phyloP scores from a whole-genome alignment of 2,888 invertebrate species.

The Epicampocera succincta region DNA sequence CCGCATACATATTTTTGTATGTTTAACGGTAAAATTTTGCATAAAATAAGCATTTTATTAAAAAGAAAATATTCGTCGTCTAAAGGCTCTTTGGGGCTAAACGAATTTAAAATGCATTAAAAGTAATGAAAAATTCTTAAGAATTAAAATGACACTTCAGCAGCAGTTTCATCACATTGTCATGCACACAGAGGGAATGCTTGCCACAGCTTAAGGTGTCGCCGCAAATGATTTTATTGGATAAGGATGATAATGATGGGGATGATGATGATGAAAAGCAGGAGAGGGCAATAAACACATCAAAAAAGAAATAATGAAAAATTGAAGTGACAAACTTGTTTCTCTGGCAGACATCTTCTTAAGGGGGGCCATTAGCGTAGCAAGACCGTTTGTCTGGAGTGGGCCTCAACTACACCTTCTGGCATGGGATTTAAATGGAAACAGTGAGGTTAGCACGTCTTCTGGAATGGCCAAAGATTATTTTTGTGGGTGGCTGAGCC shows the following conservation, averaged over 20 bases:
- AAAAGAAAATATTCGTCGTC: background rate
- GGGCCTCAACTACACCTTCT: too few relatives aligned
- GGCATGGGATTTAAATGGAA: too few relatives aligned
- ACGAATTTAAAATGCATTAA: conserved; percentile 19
- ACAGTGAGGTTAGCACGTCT: too few relatives aligned
- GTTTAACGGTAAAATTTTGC: too few relatives aligned
- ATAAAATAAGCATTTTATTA: too few relatives aligned
- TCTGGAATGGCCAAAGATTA: too few relatives aligned
- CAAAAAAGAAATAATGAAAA: too few relatives aligned
- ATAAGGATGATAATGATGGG: background rate
- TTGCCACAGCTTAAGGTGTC: conserved; percentile 13
- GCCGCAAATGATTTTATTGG: conserved; percentile 15
- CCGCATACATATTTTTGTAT: too few relatives aligned
- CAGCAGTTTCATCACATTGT: conserved; percentile 35
- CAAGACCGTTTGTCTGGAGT: too few relatives aligned
- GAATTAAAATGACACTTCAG: conserved; percentile 43
- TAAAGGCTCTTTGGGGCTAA: background rate
- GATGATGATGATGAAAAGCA: conserved; percentile 13
- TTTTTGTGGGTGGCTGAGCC: too few relatives aligned
- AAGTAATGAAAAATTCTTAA: background rate
- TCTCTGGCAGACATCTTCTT: background rate
- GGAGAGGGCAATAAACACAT: background rate
- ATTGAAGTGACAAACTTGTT: background rate
- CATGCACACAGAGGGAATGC: conserved; percentile 16
- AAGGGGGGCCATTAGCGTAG: too few relatives aligned